Evolutionary conservation across 2,113 vertebrate species (phyloP).

Genomic region (Carollia perspicillata): DNA sequence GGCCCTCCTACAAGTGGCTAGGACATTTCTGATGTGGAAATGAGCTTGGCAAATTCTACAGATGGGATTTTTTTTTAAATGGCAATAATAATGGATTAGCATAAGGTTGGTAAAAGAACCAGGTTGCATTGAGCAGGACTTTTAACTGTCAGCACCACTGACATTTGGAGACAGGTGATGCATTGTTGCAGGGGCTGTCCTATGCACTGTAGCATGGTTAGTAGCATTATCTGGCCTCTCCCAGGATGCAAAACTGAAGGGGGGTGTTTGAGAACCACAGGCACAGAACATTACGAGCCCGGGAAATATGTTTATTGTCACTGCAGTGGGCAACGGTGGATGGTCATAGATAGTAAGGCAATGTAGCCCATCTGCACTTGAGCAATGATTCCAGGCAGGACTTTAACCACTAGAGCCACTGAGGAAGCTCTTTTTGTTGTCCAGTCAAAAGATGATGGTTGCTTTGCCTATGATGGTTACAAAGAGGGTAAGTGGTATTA

Average conservation of each 20-base stretch:
- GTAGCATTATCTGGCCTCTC: background rate
- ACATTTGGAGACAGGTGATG: too few species aligned
- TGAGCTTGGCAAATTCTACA: background rate
- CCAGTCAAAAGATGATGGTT: too few species aligned
- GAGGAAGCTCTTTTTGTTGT: background rate
- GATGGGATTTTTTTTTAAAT: background rate
- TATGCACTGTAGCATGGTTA: too few species aligned
- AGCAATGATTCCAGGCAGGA: background rate
- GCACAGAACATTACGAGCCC: accelerated
- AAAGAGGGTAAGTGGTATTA: accelerated
- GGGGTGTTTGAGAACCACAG: too few species aligned
- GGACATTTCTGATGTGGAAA: background rate
- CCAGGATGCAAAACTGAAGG: background rate
- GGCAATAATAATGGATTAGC: background rate
- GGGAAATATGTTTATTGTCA: background rate
- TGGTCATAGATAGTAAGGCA: accelerated
- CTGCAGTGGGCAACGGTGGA: too few species aligned
- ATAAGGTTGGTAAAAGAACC: background rate
- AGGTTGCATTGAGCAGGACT: accelerated
- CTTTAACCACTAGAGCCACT: accelerated
- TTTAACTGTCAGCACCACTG: accelerated
- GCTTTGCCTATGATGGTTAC: background rate
- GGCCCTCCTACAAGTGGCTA: background rate
- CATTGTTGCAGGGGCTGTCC: background rate
- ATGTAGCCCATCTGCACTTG: background rate